Percentiles rank a stretch among this genome's conserved stretches.
Evolutionary conservation across 2,888 invertebrate species (phyloP).

Genomic region (Saturnia japonica): DNA sequence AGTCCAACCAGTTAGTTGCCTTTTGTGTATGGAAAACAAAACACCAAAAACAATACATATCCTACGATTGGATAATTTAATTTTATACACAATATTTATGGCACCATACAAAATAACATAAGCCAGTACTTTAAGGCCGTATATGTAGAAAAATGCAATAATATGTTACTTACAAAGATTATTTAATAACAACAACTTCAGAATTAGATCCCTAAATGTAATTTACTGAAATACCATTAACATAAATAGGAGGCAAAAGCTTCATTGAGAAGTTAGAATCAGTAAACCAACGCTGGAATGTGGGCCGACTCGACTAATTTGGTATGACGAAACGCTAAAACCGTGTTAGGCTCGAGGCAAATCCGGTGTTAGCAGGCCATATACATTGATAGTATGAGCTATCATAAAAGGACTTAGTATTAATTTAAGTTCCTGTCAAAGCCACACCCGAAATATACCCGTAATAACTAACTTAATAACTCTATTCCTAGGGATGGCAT

Average conservation of each 20-base stretch:
- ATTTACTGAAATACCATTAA: neutral
- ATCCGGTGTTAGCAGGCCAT: constrained; percentile 23
- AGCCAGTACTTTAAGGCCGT: neutral
- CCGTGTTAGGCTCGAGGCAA: constrained; percentile 33
- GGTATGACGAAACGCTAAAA: constrained; percentile 57
- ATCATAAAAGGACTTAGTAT: constrained; percentile 12
- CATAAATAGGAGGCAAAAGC: neutral
- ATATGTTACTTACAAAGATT: neutral
- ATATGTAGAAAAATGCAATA: neutral
- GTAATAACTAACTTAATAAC: too few species aligned
- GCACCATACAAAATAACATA: neutral
- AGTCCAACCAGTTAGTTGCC: neutral
- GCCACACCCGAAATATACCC: constrained; percentile 18
- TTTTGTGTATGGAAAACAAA: neutral
- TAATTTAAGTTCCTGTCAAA: constrained; percentile 14
- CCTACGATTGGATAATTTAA: neutral
- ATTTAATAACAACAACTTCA: constrained; percentile 1
- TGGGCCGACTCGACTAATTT: constrained; percentile 29
- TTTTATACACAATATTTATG: neutral
- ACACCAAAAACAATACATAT: neutral
- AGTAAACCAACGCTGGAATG: constrained; percentile 49
- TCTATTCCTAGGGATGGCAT: too few species aligned
- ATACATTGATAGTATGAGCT: constrained; percentile 10
- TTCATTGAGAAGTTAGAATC: constrained; percentile 17
- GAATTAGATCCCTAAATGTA: neutral